These are phyloP conservation scores for Arctia plantaginis DNA, from an alignment of 2,888 invertebrate species.

Conservation along the genomic window DNA sequence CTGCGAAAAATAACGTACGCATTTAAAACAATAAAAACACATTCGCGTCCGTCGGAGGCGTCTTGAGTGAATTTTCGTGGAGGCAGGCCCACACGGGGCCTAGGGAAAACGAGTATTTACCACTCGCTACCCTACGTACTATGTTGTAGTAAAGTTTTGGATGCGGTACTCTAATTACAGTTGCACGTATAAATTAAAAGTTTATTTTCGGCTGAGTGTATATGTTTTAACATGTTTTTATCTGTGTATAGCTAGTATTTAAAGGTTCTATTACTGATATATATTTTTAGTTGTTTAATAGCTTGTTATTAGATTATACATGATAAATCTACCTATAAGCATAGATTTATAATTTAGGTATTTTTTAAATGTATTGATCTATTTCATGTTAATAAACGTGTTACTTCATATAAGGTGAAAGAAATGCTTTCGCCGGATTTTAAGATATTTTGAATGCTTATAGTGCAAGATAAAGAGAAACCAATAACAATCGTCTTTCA, in stretches of 20 bases:
- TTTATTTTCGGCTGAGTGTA: background rate
- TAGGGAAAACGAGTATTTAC: slow-evolving; percentile 58
- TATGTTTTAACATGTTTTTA: background rate
- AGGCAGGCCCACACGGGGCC: slow-evolving; percentile 51
- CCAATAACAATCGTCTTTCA: background rate
- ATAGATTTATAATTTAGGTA: no score
- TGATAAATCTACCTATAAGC: no score
- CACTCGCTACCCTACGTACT: slow-evolving; percentile 34
- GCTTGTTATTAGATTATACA: background rate
- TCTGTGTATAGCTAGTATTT: background rate
- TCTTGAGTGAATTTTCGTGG: slow-evolving; percentile 77
- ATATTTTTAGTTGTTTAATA: background rate
- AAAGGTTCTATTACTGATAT: background rate
- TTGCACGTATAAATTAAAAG: slow-evolving; percentile 2
- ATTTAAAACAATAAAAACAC: slow-evolving; percentile 83
- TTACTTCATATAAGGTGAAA: background rate
- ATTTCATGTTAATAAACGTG: background rate
- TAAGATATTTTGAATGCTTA: background rate
- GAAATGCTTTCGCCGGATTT: background rate
- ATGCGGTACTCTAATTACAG: slow-evolving; percentile 46
- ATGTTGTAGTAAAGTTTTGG: slow-evolving; percentile 44
- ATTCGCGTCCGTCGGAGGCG: slow-evolving; percentile 71
- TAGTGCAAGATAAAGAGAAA: background rate
- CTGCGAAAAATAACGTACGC: slow-evolving; percentile 77
- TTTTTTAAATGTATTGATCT: background rate